Evolutionary conservation across 2,888 invertebrate species (phyloP), one percentile per base, ranked within the genome.

Genomic region (Diaperis boleti): DNA sequence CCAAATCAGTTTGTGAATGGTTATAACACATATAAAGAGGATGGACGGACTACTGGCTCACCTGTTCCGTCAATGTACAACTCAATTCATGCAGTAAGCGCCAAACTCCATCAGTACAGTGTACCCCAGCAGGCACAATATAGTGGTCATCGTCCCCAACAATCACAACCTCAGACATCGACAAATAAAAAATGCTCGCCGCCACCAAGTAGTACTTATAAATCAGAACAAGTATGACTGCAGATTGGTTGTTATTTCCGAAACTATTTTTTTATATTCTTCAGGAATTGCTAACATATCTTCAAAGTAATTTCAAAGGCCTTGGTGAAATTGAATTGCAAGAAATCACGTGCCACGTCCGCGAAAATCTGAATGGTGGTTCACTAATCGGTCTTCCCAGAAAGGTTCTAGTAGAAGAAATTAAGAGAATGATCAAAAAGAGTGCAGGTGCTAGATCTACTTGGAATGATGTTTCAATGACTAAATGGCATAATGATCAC

Each of bases 21-120:
- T 11, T 45, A 56, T 7, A 22, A 44, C 7, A 35, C n/a, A 3
- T 49, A 29, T 13, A 49, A 59, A 14, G 37, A 59, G n/a, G 59
- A 59, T n/a, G 47, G 49, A 11, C 20, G 59, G 10, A 59, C 39
- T 10, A 59, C 59, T 10, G 59, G 59, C 6, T 59, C 59, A 2
- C 55, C 55, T 7, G 5, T 20, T 33, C 20, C 13, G 2, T n/a
- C 13, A n/a, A n/a, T n/a, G n/a, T n/a, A n/a, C n/a, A n/a, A n/a
- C n/a, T n/a, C n/a, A n/a, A n/a, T n/a, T n/a, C n/a, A n/a, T n/a
- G n/a, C n/a, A n/a, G n/a, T n/a, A n/a, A n/a, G n/a, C n/a, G n/a
- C n/a, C 1, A 41, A 41, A 15, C 15, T 11, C 33, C n/a, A 33
- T 13, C 33, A 33, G 3, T 33, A 33, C 5, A 33, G n/a, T 26